A percentile compares a stretch with the other conserved stretches of the same genome.
These are phyloP conservation scores for Podotricha telesiphe DNA, from an alignment of 2,888 invertebrate species.

Conservation along the genomic window DNA sequence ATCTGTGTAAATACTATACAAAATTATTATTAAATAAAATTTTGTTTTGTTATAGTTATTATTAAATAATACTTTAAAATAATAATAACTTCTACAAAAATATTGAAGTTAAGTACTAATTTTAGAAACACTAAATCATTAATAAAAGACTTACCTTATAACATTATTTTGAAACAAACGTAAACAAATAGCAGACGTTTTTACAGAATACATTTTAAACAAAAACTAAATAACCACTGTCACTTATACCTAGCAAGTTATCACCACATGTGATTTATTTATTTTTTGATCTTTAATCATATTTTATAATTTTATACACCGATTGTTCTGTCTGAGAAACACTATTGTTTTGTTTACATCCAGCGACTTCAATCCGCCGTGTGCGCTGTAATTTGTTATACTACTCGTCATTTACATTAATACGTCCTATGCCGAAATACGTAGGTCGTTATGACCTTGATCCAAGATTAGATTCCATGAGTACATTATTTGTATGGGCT, in stretches of 20 bases:
- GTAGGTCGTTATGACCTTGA: constrained; percentile 6
- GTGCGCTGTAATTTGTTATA: not conserved
- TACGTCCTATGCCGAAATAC: not conserved
- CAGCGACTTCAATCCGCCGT: not conserved
- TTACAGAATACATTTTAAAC: not conserved
- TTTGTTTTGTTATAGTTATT: no score
- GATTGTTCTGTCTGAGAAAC: not conserved
- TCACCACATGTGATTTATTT: not conserved
- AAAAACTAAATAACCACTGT: not conserved
- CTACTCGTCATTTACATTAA: not conserved
- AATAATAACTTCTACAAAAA: not conserved
- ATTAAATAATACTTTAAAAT: not conserved
- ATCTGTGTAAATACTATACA: not conserved
- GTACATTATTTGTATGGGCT: not conserved
- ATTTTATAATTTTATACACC: not conserved
- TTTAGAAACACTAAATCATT: not conserved
- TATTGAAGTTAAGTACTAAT: not conserved
- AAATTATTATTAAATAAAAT: not conserved
- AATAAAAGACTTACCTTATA: constrained; percentile 14
- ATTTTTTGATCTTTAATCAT: not conserved
- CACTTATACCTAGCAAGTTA: not conserved
- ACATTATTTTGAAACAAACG: not conserved
- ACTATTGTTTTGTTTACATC: constrained; percentile 3
- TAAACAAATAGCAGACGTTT: not conserved
- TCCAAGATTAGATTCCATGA: not conserved